phyloP scores from a whole-genome alignment of 2,888 invertebrate species.

The Eurytoma californica region DNA sequence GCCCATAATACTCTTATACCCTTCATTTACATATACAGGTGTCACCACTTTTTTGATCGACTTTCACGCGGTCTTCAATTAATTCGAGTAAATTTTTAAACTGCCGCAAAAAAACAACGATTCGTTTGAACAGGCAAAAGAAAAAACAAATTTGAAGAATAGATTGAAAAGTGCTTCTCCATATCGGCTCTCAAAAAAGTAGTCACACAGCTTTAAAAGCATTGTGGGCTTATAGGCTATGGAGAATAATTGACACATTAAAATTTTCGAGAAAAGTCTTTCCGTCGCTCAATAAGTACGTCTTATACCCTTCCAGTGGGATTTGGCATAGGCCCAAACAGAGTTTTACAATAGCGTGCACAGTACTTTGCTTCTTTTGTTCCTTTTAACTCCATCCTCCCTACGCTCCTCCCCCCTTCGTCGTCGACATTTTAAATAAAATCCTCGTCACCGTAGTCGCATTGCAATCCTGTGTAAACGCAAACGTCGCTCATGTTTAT shows the following conservation, averaged over 20 bases:
- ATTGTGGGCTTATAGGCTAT: not conserved
- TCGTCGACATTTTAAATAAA: constrained; percentile 23
- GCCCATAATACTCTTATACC: not conserved
- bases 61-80: no score
- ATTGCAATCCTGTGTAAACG: constrained; percentile 42
- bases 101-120: no score
- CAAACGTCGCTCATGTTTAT: constrained; percentile 46
- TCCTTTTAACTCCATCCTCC: not conserved
- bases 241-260: constrained; percentile 57
- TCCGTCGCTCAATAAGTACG: constrained; percentile 45
- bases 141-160: no score
- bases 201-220: no score
- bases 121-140: no score
- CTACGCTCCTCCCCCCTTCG: no score
- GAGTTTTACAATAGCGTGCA: constrained; percentile 44
- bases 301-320: constrained; percentile 27
- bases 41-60: no score
- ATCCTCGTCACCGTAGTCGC: constrained; percentile 37
- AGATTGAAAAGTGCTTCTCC: no score
- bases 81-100: no score
- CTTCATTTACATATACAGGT: no score
- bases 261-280: constrained; percentile 56
- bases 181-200: no score
- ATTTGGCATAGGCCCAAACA: constrained; percentile 51
- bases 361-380: not conserved